Evolutionary conservation across 2,888 invertebrate species (phyloP).

Genomic region (Pristionchus exspectatus): DNA sequence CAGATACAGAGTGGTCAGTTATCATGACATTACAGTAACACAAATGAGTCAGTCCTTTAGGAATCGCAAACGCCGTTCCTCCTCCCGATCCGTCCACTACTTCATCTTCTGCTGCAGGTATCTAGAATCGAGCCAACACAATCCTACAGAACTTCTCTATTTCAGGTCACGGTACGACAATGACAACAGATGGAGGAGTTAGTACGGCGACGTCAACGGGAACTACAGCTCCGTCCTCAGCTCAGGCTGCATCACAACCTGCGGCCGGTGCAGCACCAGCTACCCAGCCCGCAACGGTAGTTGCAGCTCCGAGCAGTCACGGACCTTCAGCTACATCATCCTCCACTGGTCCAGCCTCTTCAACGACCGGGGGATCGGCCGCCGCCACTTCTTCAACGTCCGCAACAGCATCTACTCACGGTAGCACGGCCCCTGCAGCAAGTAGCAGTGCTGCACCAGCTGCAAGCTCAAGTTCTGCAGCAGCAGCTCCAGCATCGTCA

Average conservation of each 20-base stretch:
- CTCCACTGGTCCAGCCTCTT: not conserved
- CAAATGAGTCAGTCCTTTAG: not conserved
- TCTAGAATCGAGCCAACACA: not conserved
- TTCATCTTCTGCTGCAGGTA: constrained; percentile 15
- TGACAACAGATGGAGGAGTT: not conserved
- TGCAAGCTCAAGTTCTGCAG: not conserved
- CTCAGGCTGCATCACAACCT: not conserved
- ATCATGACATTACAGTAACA: not conserved
- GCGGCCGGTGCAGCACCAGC: not conserved
- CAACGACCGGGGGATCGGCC: not conserved
- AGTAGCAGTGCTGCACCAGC: not conserved
- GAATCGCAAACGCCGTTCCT: constrained; percentile 3
- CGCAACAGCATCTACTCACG: not conserved
- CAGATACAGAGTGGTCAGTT: constrained; percentile 43
- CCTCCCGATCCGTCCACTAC: constrained; percentile 14
- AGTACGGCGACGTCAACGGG: not conserved
- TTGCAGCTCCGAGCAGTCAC: not conserved
- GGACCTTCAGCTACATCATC: not conserved
- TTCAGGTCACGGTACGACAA: constrained; percentile 6
- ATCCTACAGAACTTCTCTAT: not conserved
- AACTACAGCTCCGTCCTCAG: not conserved
- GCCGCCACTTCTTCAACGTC: not conserved
- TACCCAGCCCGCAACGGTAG: not conserved
- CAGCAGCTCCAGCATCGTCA: not conserved
- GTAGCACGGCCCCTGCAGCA: not conserved